Conservation (phyloP, 2,888 invertebrate genomes). For the Mystacides longicornis region DNA sequence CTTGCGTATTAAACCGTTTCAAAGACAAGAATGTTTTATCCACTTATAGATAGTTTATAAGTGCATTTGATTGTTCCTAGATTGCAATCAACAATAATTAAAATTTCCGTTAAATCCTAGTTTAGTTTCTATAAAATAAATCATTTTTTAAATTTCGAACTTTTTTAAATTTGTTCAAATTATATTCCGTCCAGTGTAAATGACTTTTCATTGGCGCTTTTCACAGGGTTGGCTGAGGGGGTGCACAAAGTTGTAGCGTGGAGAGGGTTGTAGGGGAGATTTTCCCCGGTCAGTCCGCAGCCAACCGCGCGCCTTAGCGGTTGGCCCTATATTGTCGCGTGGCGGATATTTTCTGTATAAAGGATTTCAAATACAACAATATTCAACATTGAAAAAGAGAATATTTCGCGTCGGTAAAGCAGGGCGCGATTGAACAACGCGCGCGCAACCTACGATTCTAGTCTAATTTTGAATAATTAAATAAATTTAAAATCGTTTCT, state of each 20-base stretch:
- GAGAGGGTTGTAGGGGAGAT: conserved; percentile 30
- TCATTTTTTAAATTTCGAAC: no score
- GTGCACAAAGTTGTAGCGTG: conserved; percentile 4
- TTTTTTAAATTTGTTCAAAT: no score
- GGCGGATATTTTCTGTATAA: conserved; percentile 12
- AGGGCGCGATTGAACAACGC: conserved; percentile 10
- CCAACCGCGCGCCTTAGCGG: conserved; percentile 36
- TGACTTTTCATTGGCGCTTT: conserved; percentile 13
- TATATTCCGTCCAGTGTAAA: background rate
- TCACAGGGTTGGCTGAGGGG: conserved; percentile 25
- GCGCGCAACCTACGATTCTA: conserved; percentile 13
- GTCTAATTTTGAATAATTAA: conserved; percentile 8
- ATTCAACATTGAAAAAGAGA: background rate
- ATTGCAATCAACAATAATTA: no score
- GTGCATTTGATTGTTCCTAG: no score
- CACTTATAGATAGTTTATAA: no score
- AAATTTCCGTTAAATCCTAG: no score
- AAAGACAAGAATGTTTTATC: no score
- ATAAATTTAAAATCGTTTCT: background rate
- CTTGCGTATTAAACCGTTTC: no score
- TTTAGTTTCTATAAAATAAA: no score
- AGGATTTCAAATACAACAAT: background rate
- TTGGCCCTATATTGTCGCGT: conserved; percentile 30
- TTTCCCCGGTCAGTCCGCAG: conserved; percentile 34
- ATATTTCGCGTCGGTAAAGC: conserved; percentile 20